A percentile compares a stretch with the other conserved stretches of the same genome.
phyloP scores from a whole-genome alignment of 2,113 vertebrate genomes.

The Mustela nigripes region DNA sequence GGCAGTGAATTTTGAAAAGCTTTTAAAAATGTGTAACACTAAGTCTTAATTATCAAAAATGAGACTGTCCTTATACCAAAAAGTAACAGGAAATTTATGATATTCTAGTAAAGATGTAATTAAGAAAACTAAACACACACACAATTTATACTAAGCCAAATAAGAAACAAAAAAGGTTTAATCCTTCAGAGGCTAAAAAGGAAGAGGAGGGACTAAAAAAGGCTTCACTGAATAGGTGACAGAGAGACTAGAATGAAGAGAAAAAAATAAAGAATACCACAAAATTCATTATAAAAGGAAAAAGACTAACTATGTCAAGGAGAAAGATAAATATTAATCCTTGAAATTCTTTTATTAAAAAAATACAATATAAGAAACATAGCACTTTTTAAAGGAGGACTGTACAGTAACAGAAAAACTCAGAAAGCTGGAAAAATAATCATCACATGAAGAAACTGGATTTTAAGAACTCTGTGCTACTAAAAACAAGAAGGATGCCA shows the following conservation, averaged over 20 bases:
- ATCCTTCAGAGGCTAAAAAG: not conserved
- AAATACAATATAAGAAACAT: not conserved
- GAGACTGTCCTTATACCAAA: conserved; percentile 41
- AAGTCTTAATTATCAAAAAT: not conserved
- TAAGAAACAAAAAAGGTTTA: not conserved
- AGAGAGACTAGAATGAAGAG: not conserved
- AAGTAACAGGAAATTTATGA: not conserved
- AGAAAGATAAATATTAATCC: not conserved
- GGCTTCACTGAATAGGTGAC: not conserved
- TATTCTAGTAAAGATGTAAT: conserved; percentile 13
- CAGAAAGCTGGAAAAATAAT: not conserved
- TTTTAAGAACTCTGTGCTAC: not conserved
- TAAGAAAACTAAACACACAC: not conserved
- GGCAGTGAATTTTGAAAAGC: conserved; percentile 8
- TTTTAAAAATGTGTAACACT: not conserved
- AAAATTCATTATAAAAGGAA: not conserved
- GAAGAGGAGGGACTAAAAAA: not conserved
- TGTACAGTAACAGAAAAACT: not conserved
- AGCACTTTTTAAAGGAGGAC: not conserved
- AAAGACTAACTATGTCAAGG: not conserved
- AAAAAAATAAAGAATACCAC: not conserved
- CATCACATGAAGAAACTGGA: not conserved
- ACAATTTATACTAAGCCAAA: not conserved
- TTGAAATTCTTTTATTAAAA: not conserved
- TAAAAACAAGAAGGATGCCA: not conserved